Base-by-base conservation (phyloP, 2,888 invertebrate species). In the Saturnia pavonia region DNA sequence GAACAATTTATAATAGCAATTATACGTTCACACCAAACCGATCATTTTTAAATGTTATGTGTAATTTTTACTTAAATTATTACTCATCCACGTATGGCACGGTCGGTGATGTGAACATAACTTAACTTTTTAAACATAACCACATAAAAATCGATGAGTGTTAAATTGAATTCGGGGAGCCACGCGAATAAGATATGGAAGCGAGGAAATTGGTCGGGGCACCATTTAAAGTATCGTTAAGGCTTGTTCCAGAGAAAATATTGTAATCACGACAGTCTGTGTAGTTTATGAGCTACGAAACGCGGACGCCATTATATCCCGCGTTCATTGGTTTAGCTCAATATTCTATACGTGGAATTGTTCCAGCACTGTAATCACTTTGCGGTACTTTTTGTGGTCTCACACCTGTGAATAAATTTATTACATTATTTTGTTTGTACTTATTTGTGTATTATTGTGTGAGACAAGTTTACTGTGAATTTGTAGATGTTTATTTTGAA, bases 171-270 rank as follows among this genome's bases (percentile, higher is more conserved):
- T 94, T 89, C 88, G 87, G 85, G 88, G 88, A 89, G 89, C 86
- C 86, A 81, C 84, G 83, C 88, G 91, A 93, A 93, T 92, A 91
- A 91, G 89, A 91, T 90, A 86, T 82, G 87, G 81, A 88, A 88
- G 91, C 83, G 91, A 88, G 91, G 91, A 93, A 93, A 92, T 92
- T 92, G 91, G 84, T 78, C 77, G 82, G 79, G 81, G 82, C 81
- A 85, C 88, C 90, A 89, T 91, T 93, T 93, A 93, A 93, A 93
- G 88, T 88, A 88, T 93, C 92, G 91, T 92, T 91, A 92, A 88
- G 85, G 85, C 86, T 85, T 87, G 91, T 89, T 84, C 75, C 80
- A 80, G 85, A 80, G 88, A 88, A 90, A 90, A 92, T 91, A 92
- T 90, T 91, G 89, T 91, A 90, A 91, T 91, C 86, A 85, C 69